These are phyloP conservation scores for Itoplectis maculator DNA, from an alignment of 2,888 invertebrate species.

Conservation along the genomic window DNA sequence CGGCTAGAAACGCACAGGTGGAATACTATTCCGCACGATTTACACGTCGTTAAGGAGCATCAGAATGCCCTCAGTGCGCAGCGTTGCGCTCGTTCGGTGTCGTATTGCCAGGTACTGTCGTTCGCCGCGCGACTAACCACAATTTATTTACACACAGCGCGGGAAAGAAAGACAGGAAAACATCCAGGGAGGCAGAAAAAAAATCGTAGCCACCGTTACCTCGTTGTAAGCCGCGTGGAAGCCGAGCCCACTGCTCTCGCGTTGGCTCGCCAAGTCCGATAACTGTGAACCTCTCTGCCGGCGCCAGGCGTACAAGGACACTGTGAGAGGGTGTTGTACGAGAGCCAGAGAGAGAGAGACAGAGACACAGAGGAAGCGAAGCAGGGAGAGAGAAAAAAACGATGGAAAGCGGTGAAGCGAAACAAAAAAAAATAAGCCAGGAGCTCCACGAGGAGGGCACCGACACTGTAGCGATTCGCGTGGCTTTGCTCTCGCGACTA, in stretches of 20 bases:
- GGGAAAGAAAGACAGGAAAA: constrained; percentile 24
- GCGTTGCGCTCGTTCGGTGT: neutral
- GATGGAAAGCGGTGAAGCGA: constrained; percentile 10
- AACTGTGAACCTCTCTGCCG: constrained; percentile 43
- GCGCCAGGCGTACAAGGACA: constrained; percentile 30
- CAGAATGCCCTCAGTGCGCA: neutral
- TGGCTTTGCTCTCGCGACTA: constrained; percentile 23
- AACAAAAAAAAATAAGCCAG: neutral
- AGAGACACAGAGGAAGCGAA: constrained; percentile 23
- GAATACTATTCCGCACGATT: no score
- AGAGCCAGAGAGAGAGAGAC: constrained; percentile 37
- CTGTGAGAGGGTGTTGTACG: constrained; percentile 37
- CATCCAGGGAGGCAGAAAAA: no score
- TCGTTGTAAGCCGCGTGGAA: neutral
- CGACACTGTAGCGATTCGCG: constrained; percentile 34
- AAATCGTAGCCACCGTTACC: constrained; percentile 18
- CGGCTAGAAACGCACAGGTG: no score
- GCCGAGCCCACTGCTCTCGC: constrained; percentile 27
- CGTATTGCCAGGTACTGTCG: neutral
- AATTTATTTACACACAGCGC: constrained; percentile 44
- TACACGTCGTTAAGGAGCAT: neutral
- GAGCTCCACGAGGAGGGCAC: constrained; percentile 32
- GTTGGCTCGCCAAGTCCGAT: constrained; percentile 48
- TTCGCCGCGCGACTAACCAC: constrained; percentile 6
- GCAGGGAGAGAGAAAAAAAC: constrained; percentile 32